A percentile compares a stretch with the other conserved stretches of the same genome.
These are phyloP conservation scores for Dynastes hyllus DNA, from an alignment of 2,888 invertebrate species.

Conservation along the genomic window DNA sequence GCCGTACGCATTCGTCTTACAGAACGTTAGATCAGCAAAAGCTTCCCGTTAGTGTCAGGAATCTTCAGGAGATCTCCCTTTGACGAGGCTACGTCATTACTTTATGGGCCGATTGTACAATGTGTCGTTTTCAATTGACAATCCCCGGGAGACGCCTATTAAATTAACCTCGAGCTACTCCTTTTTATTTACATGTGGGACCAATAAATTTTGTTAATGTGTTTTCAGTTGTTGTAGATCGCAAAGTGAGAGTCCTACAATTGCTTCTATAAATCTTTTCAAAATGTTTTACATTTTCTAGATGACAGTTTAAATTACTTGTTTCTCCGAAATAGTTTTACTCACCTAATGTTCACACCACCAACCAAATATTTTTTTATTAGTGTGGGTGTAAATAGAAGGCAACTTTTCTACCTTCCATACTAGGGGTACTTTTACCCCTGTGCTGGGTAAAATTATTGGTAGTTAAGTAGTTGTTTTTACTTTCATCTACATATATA, in stretches of 20 bases:
- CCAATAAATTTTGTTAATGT: slow-evolving; percentile 17
- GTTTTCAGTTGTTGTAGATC: slow-evolving; percentile 8
- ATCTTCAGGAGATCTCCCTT: too few relatives aligned
- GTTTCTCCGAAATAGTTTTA: neutral
- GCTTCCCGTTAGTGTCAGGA: too few relatives aligned
- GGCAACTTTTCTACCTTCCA: too few relatives aligned
- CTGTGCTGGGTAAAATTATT: too few relatives aligned
- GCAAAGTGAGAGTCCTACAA: neutral
- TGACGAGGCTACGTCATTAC: too few relatives aligned
- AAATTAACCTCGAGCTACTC: slow-evolving; percentile 23
- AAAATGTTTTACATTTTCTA: neutral
- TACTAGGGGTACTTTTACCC: too few relatives aligned
- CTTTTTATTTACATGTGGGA: slow-evolving; percentile 12
- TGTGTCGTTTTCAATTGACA: slow-evolving; percentile 28
- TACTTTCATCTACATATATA: neutral
- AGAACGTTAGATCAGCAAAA: too few relatives aligned
- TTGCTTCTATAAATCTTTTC: neutral
- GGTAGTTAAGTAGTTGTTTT: too few relatives aligned
- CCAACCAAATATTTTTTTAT: too few relatives aligned
- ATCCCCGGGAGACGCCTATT: slow-evolving; percentile 22
- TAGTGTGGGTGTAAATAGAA: too few relatives aligned
- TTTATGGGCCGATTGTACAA: too few relatives aligned
- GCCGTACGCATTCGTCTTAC: too few relatives aligned
- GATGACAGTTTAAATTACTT: neutral
- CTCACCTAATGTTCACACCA: neutral